Evolutionary conservation across 2,888 invertebrate genomes (phyloP).

Genomic region (Leptura quadrifasciata): DNA sequence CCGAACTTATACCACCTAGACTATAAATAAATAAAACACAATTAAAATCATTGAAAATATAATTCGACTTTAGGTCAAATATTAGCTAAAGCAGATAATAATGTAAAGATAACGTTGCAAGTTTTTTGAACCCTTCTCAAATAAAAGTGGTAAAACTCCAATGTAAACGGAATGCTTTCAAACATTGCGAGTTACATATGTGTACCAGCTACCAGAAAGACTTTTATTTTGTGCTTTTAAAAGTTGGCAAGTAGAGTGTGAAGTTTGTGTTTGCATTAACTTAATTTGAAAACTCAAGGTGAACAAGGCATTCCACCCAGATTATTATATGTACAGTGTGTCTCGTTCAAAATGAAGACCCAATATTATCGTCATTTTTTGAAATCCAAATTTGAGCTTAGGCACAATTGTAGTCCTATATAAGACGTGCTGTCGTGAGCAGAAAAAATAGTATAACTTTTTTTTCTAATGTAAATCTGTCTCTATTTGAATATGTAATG

Average conservation of each 20-base stretch:
- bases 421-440: too few relatives aligned
- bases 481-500: too few relatives aligned
- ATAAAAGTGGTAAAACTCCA: slow-evolving; percentile 29
- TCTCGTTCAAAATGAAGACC: too few relatives aligned
- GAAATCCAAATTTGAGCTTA: too few relatives aligned
- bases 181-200: slow-evolving; percentile 23
- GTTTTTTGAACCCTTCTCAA: neutral
- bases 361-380: too few relatives aligned
- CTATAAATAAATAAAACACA: too few relatives aligned
- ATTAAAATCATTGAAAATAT: too few relatives aligned
- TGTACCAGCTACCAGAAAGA: slow-evolving; percentile 18
- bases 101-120: slow-evolving; percentile 7
- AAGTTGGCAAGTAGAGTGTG: slow-evolving; percentile 29
- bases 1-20: too few relatives aligned
- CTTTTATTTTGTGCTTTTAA: slow-evolving; percentile 31
- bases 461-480: too few relatives aligned
- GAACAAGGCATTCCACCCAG: slow-evolving; percentile 29
- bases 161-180: slow-evolving; percentile 3
- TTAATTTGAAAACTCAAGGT: slow-evolving; percentile 32
- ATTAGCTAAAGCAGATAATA: neutral
- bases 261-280: slow-evolving; percentile 35
- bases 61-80: too few relatives aligned
- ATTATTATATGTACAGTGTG: slow-evolving; percentile 23
- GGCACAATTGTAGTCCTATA: too few relatives aligned
- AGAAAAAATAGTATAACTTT: too few relatives aligned